Conservation (phyloP, 2,797 vertebrate species). For the Tauraco hartlaubi region DNA sequence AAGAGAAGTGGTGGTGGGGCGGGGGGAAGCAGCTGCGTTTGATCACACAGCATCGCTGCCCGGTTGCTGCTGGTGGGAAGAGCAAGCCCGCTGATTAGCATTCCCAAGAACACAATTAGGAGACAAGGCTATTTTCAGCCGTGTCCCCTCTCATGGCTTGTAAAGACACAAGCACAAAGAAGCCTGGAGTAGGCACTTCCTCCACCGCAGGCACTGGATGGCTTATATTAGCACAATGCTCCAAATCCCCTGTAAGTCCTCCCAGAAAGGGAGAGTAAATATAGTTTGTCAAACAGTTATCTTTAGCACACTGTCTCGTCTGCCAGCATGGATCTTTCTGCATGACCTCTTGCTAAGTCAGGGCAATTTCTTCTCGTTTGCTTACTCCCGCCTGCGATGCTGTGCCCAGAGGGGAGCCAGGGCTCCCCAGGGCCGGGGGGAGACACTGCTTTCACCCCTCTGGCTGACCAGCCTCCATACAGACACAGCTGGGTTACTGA, state of each 20-base stretch:
- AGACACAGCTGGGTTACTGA: neutral
- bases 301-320: conserved; percentile 70
- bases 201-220: conserved; percentile 45
- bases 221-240: conserved; percentile 71
- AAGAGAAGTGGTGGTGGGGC: neutral
- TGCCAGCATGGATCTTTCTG: conserved; percentile 65
- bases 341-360: conserved; percentile 70
- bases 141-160: conserved; percentile 28
- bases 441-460: neutral
- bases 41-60: neutral
- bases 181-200: conserved; percentile 28
- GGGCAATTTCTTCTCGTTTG: conserved; percentile 50
- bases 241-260: conserved; percentile 73
- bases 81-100: conserved; percentile 22
- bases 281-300: conserved; percentile 71
- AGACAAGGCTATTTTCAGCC: conserved; percentile 49
- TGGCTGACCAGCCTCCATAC: neutral
- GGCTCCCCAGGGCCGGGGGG: neutral
- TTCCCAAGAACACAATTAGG: conserved; percentile 54
- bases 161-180: conserved; percentile 48
- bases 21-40: neutral
- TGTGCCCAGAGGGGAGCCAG: neutral
- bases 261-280: conserved; percentile 73
- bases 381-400: neutral
- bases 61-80: conserved; percentile 20